Evolutionary conservation across 2,888 invertebrate genomes (phyloP).

Genomic region (Stenodera caucasica): DNA sequence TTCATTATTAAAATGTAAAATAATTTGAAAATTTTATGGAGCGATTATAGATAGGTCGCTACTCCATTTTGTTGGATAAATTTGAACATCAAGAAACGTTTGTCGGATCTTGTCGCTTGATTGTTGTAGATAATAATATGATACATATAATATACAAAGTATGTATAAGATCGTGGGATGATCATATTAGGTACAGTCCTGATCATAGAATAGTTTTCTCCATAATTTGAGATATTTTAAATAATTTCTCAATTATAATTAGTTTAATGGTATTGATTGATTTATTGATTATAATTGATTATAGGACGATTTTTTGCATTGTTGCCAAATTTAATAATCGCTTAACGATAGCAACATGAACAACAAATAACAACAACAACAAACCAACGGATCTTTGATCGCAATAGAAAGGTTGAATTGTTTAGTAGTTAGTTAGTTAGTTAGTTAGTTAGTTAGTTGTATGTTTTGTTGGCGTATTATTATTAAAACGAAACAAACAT

Average conservation of each 20-base stretch:
- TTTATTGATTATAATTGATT: background rate
- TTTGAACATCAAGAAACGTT: background rate
- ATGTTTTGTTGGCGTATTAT: background rate
- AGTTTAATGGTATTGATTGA: no score
- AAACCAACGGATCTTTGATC: slow-evolving; percentile 6
- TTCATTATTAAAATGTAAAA: no score
- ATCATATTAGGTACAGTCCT: background rate
- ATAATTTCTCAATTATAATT: no score
- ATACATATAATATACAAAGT: background rate
- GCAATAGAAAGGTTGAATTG: slow-evolving; percentile 4
- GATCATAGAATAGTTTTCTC: no score
- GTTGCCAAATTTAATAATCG: background rate
- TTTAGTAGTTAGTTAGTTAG: background rate
- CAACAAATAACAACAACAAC: background rate
- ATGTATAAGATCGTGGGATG: slow-evolving; percentile 2
- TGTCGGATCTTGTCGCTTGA: background rate
- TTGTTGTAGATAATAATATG: background rate
- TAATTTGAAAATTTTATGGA: no score
- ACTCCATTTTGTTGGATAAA: slow-evolving; percentile 1
- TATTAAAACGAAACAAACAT: slow-evolving; percentile 4
- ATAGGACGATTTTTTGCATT: background rate
- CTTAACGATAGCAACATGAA: background rate
- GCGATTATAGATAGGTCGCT: background rate
- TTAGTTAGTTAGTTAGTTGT: background rate
- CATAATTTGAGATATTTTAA: no score